Percentiles rank a stretch among this genome's conserved stretches.
Evolutionary conservation across 1,140 invertebrate genomes (phyloP).

Genomic region (Heliconius himera): DNA sequence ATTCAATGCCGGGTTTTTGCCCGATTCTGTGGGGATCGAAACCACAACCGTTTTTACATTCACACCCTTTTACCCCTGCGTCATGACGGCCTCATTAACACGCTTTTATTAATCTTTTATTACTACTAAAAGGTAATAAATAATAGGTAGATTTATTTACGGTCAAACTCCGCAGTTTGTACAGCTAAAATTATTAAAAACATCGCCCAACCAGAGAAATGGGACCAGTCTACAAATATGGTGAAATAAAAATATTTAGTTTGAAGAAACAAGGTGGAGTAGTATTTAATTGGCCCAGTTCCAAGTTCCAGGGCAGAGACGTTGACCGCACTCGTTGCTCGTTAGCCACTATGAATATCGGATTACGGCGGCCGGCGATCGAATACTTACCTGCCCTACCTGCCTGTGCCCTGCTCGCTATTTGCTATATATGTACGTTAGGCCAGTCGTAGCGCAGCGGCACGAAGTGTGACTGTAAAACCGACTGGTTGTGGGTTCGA

Average conservation of each 20-base stretch:
- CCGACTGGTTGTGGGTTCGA: no score
- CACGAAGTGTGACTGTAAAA: no score
- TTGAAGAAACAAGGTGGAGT: neutral
- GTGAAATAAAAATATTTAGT: neutral
- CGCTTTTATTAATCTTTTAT: no score
- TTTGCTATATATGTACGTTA: neutral
- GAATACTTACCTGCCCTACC: neutral
- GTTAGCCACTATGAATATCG: conserved; percentile 6
- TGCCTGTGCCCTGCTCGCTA: neutral
- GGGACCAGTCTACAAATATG: neutral
- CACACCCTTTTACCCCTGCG: no score
- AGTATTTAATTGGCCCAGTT: conserved; percentile 1
- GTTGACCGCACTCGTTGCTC: conserved; percentile 9
- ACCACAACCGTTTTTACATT: no score
- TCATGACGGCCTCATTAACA: no score
- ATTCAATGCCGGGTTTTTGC: no score
- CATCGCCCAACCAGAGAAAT: neutral
- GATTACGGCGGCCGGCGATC: neutral
- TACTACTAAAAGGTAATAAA: no score
- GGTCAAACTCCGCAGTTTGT: no score
- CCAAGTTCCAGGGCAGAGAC: conserved; percentile 15
- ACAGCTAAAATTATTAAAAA: neutral
- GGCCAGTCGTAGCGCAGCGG: no score
- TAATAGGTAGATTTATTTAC: no score
- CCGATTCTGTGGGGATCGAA: no score